Conservation (phyloP, 2,113 vertebrate species). For the Aspidoscelis tigris region DNA sequence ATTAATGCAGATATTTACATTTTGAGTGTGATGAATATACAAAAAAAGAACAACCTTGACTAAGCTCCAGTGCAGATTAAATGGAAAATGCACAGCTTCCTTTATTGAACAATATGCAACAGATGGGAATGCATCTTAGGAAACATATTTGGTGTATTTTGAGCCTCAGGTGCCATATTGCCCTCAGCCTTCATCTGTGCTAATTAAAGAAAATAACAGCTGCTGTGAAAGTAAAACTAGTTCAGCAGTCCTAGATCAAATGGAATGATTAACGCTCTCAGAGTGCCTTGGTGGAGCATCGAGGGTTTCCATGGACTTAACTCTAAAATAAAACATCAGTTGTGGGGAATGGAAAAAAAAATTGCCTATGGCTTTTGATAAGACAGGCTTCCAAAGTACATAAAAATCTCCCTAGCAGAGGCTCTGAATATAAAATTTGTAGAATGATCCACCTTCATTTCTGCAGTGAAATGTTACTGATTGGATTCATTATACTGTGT, state of each 20-base stretch:
- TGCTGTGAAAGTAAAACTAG: conserved; percentile 63
- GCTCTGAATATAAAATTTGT: background rate
- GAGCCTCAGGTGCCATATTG: conserved; percentile 36
- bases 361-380: background rate
- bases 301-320: conserved; percentile 44
- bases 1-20: too few relatives aligned
- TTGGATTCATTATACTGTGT: background rate
- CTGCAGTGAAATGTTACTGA: background rate
- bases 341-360: background rate
- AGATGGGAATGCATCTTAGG: conserved; percentile 4
- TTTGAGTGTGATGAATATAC: background rate
- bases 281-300: conserved; percentile 66
- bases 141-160: conserved; percentile 21
- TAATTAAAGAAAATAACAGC: conserved; percentile 70
- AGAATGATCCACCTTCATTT: background rate
- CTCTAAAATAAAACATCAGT: conserved; percentile 38
- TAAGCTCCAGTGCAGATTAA: background rate
- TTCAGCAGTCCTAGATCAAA: conserved; percentile 1
- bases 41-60: too few relatives aligned
- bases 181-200: conserved; percentile 65
- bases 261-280: conserved; percentile 60
- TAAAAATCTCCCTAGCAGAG: background rate
- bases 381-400: background rate
- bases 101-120: background rate
- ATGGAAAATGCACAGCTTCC: background rate